Percentiles rank a stretch among this genome's conserved stretches.
phyloP scores from a whole-genome alignment of 2,888 invertebrate species.

The Machimus atricapillus region DNA sequence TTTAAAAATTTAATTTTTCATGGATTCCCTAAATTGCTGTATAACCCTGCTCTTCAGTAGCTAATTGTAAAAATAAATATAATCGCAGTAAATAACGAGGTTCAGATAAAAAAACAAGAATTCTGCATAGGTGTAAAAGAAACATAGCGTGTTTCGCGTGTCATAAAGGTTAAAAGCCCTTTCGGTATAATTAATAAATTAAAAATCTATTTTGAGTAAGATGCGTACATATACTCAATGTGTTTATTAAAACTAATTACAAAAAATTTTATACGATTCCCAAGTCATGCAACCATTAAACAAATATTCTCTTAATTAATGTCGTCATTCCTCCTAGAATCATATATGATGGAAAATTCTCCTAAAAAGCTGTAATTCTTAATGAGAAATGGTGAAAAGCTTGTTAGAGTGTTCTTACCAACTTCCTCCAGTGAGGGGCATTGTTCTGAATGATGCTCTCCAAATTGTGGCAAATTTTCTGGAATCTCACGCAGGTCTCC shows the following conservation, averaged over 20 bases:
- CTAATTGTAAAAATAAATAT: too few relatives aligned
- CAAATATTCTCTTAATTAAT: neutral
- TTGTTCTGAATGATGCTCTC: neutral
- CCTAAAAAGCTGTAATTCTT: neutral
- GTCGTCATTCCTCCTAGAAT: neutral
- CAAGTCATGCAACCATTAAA: neutral
- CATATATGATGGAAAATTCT: neutral
- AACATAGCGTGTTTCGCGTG: neutral
- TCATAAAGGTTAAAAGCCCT: neutral
- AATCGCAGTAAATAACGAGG: too few relatives aligned
- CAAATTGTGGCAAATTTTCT: neutral
- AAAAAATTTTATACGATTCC: neutral
- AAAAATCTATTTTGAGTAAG: neutral
- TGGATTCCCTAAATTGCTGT: too few relatives aligned
- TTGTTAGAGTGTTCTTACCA: neutral
- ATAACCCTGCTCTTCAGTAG: too few relatives aligned
- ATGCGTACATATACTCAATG: neutral
- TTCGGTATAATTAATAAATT: neutral
- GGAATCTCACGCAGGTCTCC: neutral
- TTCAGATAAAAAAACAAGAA: too few relatives aligned
- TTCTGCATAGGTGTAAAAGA: neutral
- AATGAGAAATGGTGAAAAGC: neutral
- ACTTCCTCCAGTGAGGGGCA: neutral
- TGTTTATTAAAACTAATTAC: neutral
- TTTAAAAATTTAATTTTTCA: too few relatives aligned